Evolutionary conservation across 1,140 invertebrate genomes (phyloP), one percentile per base, ranked within the genome.

Genomic region (Trichonephila clavata): DNA sequence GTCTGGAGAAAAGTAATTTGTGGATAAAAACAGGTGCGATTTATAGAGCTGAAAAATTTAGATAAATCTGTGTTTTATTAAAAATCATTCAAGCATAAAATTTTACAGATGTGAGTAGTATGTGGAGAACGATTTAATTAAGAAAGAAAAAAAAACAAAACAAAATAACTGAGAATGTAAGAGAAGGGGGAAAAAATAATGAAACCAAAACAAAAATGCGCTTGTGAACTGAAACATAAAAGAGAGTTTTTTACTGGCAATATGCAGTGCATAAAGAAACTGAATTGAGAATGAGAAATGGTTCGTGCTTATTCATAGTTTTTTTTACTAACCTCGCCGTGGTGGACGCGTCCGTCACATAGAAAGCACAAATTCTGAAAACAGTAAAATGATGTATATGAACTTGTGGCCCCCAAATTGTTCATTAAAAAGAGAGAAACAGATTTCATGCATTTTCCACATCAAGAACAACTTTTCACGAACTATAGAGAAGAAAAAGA

Each of bases 361-460:
- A 81, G 91, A 71, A 71, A 86, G 92, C 92, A 63, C 86, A 93
- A 93, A 77, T 61, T 93, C 92, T 93, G 92, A 93, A 93, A 93
- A 93, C 92, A 93, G 92, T 93, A 93, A 93, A 92, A 88, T 93
- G 83, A 77, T 88, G 27, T 60, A 27, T 88, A 92, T 84, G 43
- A 93, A 86, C 90, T 86, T 24, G 24, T 92, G 68, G 68, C 91
- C 83, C 91, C 77, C 86, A 65, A 86, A 80, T 60, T 90, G 32
- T 21, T 88, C 50, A 90, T 86, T 91, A 59, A 83, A 39, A 50
- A 93, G 84, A 93, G 84, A 93, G 92, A 93, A 93, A 93, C 86
- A 93, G 63, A 93, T 80, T 93, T 77, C 92, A 93, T 93, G 92
- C 92, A 93, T 21, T 93, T 93, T 93, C 84, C 86, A 93, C 84